phyloP scores from a whole-genome alignment of 2,113 vertebrate species.

The Oreochromis tanganicae region DNA sequence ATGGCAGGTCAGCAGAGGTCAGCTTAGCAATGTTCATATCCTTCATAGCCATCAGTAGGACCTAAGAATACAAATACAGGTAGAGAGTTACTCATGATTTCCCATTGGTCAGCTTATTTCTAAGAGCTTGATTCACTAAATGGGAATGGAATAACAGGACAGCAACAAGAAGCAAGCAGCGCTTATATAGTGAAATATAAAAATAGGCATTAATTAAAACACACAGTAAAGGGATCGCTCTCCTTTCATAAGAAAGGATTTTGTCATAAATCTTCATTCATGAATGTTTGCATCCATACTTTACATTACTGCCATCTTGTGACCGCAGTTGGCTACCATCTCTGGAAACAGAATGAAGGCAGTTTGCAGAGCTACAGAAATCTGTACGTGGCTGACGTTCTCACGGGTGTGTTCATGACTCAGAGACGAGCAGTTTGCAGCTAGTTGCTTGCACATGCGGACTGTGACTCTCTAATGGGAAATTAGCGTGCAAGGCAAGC shows the following conservation, averaged over 20 bases:
- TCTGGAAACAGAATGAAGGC: background rate
- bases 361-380: background rate
- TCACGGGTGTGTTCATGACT: rapidly evolving
- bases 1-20: conserved; percentile 74
- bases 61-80: conserved; percentile 51
- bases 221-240: background rate
- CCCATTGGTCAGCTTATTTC: background rate
- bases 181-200: background rate
- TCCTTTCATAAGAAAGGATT: background rate
- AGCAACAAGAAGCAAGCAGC: background rate
- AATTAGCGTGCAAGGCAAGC: rapidly evolving
- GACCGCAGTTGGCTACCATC: background rate
- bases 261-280: background rate
- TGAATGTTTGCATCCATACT: rapidly evolving
- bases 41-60: conserved; percentile 84
- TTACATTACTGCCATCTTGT: background rate
- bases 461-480: background rate
- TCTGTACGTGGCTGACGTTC: background rate
- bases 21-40: conserved; percentile 89
- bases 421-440: background rate
- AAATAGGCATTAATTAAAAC: background rate
- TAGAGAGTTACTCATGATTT: background rate
- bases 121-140: background rate
- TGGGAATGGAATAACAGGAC: background rate
- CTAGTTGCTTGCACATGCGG: background rate